phyloP scores from a whole-genome alignment of 2,888 invertebrate species.

The Calephelis perditalis region DNA sequence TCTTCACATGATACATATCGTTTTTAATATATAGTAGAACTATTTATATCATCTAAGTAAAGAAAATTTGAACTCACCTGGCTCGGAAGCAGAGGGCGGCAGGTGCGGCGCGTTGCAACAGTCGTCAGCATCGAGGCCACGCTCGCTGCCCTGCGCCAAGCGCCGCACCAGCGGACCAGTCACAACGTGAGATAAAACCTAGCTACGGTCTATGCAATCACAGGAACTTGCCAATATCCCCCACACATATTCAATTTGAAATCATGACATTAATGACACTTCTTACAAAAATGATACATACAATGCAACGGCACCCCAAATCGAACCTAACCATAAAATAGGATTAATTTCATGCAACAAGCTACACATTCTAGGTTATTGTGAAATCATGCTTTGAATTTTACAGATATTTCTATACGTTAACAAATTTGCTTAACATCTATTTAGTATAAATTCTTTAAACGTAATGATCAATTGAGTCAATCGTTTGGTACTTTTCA shows the following conservation, averaged over 20 bases:
- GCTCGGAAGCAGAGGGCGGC: conserved; percentile 70
- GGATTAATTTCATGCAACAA: conserved; percentile 56
- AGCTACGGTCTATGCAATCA: conserved; percentile 58
- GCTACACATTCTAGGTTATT: conserved; percentile 36
- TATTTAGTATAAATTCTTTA: too few relatives aligned
- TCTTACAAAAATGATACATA: conserved; percentile 21
- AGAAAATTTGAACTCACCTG: conserved; percentile 49
- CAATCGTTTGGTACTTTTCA: too few relatives aligned
- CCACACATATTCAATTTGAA: conserved; percentile 31
- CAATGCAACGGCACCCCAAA: conserved; percentile 28
- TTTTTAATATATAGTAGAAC: background rate
- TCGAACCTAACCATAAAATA: conserved; percentile 37
- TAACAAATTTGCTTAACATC: too few relatives aligned
- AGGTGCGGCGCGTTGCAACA: conserved; percentile 74
- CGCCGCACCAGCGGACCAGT: conserved; percentile 78
- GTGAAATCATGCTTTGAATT: conserved; percentile 44
- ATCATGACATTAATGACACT: conserved; percentile 16
- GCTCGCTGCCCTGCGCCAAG: conserved; percentile 76
- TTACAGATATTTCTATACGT: conserved; percentile 17
- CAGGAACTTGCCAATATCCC: conserved; percentile 52
- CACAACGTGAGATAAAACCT: conserved; percentile 76
- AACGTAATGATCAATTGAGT: too few relatives aligned
- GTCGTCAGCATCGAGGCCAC: conserved; percentile 74
- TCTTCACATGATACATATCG: too few relatives aligned
- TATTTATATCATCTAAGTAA: background rate